phyloP scores from a whole-genome alignment of 1,140 invertebrate species.

The Sarcophaga bullata region DNA sequence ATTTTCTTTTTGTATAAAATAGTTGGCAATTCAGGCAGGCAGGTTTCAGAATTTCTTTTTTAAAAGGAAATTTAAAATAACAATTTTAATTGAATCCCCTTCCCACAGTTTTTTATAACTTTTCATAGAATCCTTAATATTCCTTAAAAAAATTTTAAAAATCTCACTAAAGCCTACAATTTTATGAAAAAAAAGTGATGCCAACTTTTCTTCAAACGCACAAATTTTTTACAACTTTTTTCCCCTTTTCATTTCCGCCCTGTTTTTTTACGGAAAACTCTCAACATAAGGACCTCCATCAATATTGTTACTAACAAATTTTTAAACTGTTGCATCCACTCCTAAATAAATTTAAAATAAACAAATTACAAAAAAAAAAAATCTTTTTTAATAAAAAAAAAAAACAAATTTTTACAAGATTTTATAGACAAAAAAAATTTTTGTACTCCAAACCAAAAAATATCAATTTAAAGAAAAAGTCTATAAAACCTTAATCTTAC shows the following conservation, averaged over 20 bases:
- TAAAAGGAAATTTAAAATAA: too few relatives aligned
- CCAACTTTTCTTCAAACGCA: not conserved
- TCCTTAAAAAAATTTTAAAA: too few relatives aligned
- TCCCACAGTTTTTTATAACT: too few relatives aligned
- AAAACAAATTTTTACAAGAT: not conserved
- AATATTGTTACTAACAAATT: conserved; percentile 46
- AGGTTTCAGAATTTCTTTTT: too few relatives aligned
- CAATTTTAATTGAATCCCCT: too few relatives aligned
- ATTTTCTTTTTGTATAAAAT: too few relatives aligned
- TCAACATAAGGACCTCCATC: conserved; percentile 22
- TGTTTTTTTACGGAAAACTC: not conserved
- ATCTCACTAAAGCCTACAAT: too few relatives aligned
- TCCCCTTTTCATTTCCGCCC: not conserved
- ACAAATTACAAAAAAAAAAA: conserved; percentile 34
- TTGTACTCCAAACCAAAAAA: not conserved
- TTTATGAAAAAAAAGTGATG: not conserved
- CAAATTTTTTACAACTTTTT: not conserved
- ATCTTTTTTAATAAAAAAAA: conserved; percentile 39
- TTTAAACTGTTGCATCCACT: conserved; percentile 46
- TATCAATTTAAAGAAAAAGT: not conserved
- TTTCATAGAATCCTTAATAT: too few relatives aligned
- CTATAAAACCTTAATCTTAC: conserved; percentile 32
- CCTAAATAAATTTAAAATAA: conserved; percentile 28
- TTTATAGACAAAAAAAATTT: conserved; percentile 6
- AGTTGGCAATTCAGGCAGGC: too few relatives aligned